Conservation (phyloP, 2,113 vertebrate genomes). For the Theristicus caerulescens region DNA sequence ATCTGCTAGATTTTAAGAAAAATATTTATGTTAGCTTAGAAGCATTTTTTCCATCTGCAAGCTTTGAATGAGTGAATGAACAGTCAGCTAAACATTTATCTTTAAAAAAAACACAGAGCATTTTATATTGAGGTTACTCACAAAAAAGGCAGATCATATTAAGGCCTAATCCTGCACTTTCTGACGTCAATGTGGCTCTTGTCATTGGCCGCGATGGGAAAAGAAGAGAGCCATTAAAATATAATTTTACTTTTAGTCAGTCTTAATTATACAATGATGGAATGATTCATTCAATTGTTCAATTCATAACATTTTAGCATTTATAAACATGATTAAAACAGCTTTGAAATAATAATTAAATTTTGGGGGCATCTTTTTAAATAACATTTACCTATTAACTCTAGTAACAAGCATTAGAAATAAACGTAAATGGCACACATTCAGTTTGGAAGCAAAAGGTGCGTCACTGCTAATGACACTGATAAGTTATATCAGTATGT, state of each 20-base stretch:
- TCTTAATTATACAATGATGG: constrained; percentile 45
- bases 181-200: constrained; percentile 56
- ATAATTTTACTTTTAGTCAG: constrained; percentile 61
- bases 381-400: constrained; percentile 48
- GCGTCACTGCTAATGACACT: not conserved
- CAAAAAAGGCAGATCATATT: constrained; percentile 31
- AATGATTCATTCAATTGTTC: constrained; percentile 63
- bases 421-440: not conserved
- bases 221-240: constrained; percentile 54
- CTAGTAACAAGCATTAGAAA: constrained; percentile 33
- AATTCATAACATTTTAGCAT: constrained; percentile 59
- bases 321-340: constrained; percentile 56
- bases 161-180: constrained; percentile 37
- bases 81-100: not conserved
- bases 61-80: not conserved
- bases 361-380: constrained; percentile 40
- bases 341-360: constrained; percentile 49
- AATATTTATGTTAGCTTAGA: not conserved
- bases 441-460: not conserved
- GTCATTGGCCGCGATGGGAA: not conserved
- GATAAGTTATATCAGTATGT: not conserved
- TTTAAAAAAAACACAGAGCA: not conserved
- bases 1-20: constrained; percentile 46
- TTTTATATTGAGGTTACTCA: not conserved
- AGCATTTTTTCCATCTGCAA: not conserved